These are phyloP conservation scores for Drosophila navojoa DNA, from an alignment of 1,140 invertebrate species.

Conservation along the genomic window DNA sequence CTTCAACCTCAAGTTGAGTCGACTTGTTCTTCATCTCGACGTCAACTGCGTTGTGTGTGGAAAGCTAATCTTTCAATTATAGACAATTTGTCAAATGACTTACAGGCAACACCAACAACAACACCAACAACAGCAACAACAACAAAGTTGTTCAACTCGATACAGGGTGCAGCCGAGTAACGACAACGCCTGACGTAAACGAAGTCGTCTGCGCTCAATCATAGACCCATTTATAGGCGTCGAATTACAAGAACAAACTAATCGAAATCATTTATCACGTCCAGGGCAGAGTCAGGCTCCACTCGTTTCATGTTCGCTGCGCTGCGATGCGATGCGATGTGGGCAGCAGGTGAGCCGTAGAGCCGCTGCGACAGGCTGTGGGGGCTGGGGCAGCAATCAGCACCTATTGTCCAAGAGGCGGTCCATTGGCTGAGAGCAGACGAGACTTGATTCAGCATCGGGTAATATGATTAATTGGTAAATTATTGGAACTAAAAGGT, in stretches of 20 bases:
- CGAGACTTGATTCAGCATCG: slow-evolving; percentile 45
- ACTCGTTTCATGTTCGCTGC: slow-evolving; percentile 56
- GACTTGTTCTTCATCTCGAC: slow-evolving; percentile 68
- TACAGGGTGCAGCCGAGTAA: slow-evolving; percentile 50
- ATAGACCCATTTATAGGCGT: slow-evolving; percentile 84
- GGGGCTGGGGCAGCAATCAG: slow-evolving; percentile 67
- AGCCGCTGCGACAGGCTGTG: neutral
- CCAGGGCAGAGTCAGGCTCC: slow-evolving; percentile 51
- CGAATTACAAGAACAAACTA: slow-evolving; percentile 84
- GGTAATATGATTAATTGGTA: slow-evolving; percentile 81
- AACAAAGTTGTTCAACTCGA: slow-evolving; percentile 29
- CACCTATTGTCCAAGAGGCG: slow-evolving; percentile 77
- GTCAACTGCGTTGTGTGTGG: slow-evolving; percentile 72
- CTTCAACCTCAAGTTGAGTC: slow-evolving; percentile 52
- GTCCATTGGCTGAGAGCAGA: slow-evolving; percentile 19
- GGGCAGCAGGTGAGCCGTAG: slow-evolving; percentile 25
- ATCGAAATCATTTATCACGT: slow-evolving; percentile 84
- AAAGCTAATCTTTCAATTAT: slow-evolving; percentile 84
- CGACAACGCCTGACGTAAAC: slow-evolving; percentile 75
- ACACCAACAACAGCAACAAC: slow-evolving; percentile 24
- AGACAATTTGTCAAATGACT: slow-evolving; percentile 84
- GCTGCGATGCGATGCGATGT: slow-evolving; percentile 10
- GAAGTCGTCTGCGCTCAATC: slow-evolving; percentile 82
- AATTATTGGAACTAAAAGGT: slow-evolving; percentile 81
- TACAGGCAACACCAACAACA: slow-evolving; percentile 54